A percentile compares a stretch with the other conserved stretches of the same genome.
Evolutionary conservation across 2,888 invertebrate genomes (phyloP).

Genomic region (Itoplectis maculator): DNA sequence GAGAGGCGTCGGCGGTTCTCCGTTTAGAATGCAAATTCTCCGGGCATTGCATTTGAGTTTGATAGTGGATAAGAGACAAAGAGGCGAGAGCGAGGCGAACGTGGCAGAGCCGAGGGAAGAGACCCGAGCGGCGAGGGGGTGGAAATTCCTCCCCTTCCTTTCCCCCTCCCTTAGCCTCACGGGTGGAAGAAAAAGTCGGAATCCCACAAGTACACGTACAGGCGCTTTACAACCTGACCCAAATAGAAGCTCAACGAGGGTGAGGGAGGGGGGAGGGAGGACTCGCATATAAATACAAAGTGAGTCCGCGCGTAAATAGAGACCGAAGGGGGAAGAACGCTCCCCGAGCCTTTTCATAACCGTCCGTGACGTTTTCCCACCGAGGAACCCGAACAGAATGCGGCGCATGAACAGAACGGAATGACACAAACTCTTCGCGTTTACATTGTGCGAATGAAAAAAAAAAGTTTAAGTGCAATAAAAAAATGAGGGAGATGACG

Average conservation of each 20-base stretch:
- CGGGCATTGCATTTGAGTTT: conserved; percentile 37
- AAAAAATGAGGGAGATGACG: conserved; percentile 2
- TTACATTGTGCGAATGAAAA: conserved; percentile 39
- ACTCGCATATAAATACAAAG: conserved; percentile 58
- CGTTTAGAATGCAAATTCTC: conserved; percentile 47
- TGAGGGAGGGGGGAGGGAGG: not conserved
- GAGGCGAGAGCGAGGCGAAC: conserved; percentile 21
- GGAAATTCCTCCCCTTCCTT: too few relatives aligned
- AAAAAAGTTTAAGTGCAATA: conserved; percentile 36
- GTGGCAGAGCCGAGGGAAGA: conserved; percentile 12
- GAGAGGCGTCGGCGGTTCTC: not conserved
- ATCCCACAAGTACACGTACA: conserved; percentile 48
- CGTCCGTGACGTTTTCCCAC: conserved; percentile 34
- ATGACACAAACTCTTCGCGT: conserved; percentile 20
- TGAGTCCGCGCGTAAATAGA: conserved; percentile 58
- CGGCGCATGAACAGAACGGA: conserved; percentile 17
- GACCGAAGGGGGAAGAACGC: conserved; percentile 51
- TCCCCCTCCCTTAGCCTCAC: too few relatives aligned
- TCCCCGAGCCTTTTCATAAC: conserved; percentile 56
- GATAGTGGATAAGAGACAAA: conserved; percentile 44
- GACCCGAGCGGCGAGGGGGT: too few relatives aligned
- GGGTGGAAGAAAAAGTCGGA: conserved; percentile 15
- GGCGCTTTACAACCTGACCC: conserved; percentile 46
- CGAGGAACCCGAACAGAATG: conserved; percentile 32
- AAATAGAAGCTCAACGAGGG: conserved; percentile 45